Evolutionary conservation across 30 jellyfish, hydroid and myxozoan species (phyloP), one percentile per base, ranked within the genome.

Genomic region (Pelagia noctiluca): DNA sequence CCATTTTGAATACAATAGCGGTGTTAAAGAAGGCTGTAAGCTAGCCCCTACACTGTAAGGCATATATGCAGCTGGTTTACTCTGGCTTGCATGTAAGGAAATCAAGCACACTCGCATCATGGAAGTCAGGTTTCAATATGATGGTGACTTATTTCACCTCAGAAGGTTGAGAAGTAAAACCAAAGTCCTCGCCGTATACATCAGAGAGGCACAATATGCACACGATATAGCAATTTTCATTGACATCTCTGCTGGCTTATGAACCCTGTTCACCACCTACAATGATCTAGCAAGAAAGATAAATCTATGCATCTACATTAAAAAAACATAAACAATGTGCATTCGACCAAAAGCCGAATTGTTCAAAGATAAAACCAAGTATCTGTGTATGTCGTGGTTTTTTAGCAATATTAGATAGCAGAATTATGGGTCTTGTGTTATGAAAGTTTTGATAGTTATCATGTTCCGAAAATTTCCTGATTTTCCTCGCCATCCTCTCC

Each of bases 191-290:
- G 12, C 26, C 11, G 84, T 2, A 19, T 30, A 16, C 82, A 61
- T 86, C 86, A 63, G 96, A 75, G 96, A 86, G 49, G 90, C 96
- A 25, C 87, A 75, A 52, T 71, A 71, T 75, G 87, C 85, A 3
- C 80, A 69, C 79, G 36, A 82, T 26, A 49, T 68, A 18, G 84
- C 87, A 2, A 69, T 46, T 35, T 42, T 66, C 63, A 19, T 10
- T 42, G 92, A 65, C 78, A 11, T 23, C 28, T 8, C 79, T 11
- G 16, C 8, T 23, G 63, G 62, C 8, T 66, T 81, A 49, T 87
- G 67, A 77, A 36, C 46, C 24, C 76, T 66, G 21, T 54, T 81
- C 10, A 68, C 52, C 21, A 77, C 61, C n/a, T 81, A 81, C 34
- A 67, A 81, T 48, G 64, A 67, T 11, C 50, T 81, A 36, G 88